Percentiles rank a stretch among this genome's conserved stretches.
phyloP scores from a whole-genome alignment of 2,113 vertebrate genomes.

The Atractosteus spatula region DNA sequence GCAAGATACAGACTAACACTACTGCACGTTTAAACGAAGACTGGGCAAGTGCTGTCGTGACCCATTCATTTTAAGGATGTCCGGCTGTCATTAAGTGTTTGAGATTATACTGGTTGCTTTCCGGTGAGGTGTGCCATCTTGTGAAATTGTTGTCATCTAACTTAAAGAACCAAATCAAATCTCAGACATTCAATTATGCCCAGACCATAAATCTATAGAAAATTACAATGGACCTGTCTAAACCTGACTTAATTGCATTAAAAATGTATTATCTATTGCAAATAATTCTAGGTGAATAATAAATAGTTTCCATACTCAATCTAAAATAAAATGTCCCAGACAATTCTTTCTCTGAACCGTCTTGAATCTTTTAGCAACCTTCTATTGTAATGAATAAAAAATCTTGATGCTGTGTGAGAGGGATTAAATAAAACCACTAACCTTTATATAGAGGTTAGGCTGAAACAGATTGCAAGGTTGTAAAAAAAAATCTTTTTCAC shows the following conservation, averaged over 20 bases:
- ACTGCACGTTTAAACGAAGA: not conserved
- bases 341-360: not conserved
- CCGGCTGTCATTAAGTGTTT: not conserved
- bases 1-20: not conserved
- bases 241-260: not conserved
- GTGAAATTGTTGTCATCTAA: not conserved
- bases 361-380: not conserved
- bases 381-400: not conserved
- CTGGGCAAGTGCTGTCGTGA: not conserved
- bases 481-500: not conserved
- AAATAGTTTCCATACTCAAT: slow-evolving; percentile 22
- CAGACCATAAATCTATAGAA: slow-evolving; percentile 44
- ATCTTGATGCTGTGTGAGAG: not conserved
- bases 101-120: not conserved
- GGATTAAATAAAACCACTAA: slow-evolving; percentile 3
- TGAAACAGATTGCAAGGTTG: not conserved
- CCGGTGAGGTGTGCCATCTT: not conserved
- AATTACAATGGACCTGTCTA: slow-evolving; percentile 2
- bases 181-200: slow-evolving; percentile 50
- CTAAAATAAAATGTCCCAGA: not conserved
- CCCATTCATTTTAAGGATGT: too few relatives aligned
- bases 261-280: slow-evolving; percentile 29
- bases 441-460: not conserved
- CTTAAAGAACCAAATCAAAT: slow-evolving; percentile 40
- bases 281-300: slow-evolving; percentile 29